These are phyloP conservation scores for Sminthopsis crassicaudata DNA, from an alignment of 2,113 vertebrate genomes.

Conservation along the genomic window DNA sequence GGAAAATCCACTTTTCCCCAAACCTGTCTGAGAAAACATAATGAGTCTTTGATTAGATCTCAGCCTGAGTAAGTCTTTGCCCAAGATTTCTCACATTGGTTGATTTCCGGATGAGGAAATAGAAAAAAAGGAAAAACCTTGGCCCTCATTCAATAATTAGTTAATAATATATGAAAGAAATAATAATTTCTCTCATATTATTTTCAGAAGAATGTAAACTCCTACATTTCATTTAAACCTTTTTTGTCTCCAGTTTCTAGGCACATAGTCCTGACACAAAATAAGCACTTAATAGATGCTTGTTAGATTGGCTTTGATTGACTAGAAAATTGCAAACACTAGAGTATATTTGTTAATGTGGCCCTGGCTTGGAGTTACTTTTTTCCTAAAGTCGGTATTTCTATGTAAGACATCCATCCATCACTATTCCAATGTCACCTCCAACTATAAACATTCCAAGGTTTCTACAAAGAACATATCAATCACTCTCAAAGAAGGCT, in stretches of 20 bases:
- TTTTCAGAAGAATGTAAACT: neutral
- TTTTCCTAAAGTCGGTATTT: neutral
- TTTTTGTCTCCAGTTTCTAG: neutral
- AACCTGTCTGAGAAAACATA: too few species aligned
- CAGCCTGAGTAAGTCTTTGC: neutral
- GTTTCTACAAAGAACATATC: slow-evolving; percentile 1
- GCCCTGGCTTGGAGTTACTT: accelerated
- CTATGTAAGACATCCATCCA: neutral
- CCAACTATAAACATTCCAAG: neutral
- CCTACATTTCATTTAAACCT: neutral
- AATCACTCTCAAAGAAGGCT: neutral
- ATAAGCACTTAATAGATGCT: neutral
- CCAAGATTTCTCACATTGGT: neutral
- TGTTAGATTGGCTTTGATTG: neutral
- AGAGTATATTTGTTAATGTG: accelerated
- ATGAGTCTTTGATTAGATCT: too few species aligned
- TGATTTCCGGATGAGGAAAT: neutral
- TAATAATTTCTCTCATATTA: neutral
- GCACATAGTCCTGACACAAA: neutral
- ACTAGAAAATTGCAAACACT: accelerated
- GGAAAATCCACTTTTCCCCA: too few species aligned
- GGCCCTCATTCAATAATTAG: neutral
- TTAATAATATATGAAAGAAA: neutral
- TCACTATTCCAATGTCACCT: slow-evolving; percentile 3
- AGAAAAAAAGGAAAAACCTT: neutral